Evolutionary conservation across 1,140 invertebrate species (phyloP), one percentile per base, ranked within the genome.

Genomic region (Philotrypesis tridentata): DNA sequence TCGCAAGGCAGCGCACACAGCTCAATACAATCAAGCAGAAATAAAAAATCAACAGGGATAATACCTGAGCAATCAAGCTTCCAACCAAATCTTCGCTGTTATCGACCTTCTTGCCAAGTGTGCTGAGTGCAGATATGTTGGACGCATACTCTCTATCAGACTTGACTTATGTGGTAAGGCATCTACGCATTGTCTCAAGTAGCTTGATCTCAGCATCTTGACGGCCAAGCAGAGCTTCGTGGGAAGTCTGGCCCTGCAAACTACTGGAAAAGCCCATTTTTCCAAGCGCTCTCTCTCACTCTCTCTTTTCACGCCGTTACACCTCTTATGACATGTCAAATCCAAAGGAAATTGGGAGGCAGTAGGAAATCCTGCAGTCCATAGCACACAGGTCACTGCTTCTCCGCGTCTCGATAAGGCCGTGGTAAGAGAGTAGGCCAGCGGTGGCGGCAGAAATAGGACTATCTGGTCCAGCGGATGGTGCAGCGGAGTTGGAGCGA

Each of bases 161-260:
- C 90, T 98, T 97, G 87, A 97, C 95, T 90, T 98, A 96, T 55
- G 95, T 94, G 75, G 95, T 93, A 23, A 99, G 92, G 87, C 97
- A 97, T 67, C 97, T 92, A 84, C 96, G 95, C 95, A 98, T 97
- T 79, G 95, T 95, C 88, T 98, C 97, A 91, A 98, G 93, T 12
- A 98, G 94, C 80, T 96, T 94, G 37, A 98, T 93, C 90, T 98
- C 97, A 14, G 97, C 96, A 90, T 99, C 97, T 91, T 98, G 97
- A 27, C 97, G 93, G 25, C 94, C 93, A 37, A 98, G 92, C 74
- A 98, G 91, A 79, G 97, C 97, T 89, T 98, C 97, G 89, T 98
- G 97, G 80, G 95, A 95, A 80, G 94, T 93, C 86, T 95, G 94
- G 61, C 96, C 96, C 90, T 97, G 96, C 40, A 97, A 93, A 87